These are phyloP conservation scores for Myiozetetes cayanensis DNA, from an alignment of 2,113 vertebrate genomes.

Conservation along the genomic window DNA sequence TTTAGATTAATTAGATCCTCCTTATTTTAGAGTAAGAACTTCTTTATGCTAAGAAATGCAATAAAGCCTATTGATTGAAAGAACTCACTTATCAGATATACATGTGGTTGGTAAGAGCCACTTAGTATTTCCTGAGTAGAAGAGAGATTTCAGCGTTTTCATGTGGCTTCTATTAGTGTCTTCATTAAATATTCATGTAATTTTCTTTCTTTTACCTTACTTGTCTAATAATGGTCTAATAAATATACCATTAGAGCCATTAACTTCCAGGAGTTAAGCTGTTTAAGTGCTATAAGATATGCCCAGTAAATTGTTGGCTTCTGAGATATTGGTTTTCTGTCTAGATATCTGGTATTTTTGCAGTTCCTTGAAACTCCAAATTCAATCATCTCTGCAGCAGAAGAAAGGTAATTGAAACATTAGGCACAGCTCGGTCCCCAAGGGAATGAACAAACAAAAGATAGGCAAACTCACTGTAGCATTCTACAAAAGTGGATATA, in stretches of 20 bases:
- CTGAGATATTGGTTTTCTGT: conserved; percentile 51
- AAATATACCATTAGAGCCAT: conserved; percentile 52
- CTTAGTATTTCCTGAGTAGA: conserved; percentile 19
- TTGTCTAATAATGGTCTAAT: conserved; percentile 59
- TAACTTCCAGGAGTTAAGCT: conserved; percentile 30
- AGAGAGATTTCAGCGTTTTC: conserved; percentile 29
- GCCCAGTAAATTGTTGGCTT: background rate
- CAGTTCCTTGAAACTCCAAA: conserved; percentile 39
- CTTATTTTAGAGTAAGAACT: background rate
- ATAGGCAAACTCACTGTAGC: background rate
- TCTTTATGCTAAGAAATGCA: conserved; percentile 5
- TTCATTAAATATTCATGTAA: conserved; percentile 55
- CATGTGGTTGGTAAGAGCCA: background rate
- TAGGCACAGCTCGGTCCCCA: background rate
- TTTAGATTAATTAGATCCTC: background rate
- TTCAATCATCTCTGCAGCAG: conserved; percentile 26
- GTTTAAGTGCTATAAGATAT: conserved; percentile 53
- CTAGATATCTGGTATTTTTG: conserved; percentile 21
- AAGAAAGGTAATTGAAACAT: conserved; percentile 43
- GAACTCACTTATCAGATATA: conserved; percentile 19
- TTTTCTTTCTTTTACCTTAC: conserved; percentile 40
- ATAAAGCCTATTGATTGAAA: conserved; percentile 32
- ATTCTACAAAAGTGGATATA: background rate
- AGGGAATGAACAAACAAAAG: background rate
- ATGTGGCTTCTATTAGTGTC: background rate